Conservation (phyloP, 2,888 invertebrate species). For the Netelia virgata region DNA sequence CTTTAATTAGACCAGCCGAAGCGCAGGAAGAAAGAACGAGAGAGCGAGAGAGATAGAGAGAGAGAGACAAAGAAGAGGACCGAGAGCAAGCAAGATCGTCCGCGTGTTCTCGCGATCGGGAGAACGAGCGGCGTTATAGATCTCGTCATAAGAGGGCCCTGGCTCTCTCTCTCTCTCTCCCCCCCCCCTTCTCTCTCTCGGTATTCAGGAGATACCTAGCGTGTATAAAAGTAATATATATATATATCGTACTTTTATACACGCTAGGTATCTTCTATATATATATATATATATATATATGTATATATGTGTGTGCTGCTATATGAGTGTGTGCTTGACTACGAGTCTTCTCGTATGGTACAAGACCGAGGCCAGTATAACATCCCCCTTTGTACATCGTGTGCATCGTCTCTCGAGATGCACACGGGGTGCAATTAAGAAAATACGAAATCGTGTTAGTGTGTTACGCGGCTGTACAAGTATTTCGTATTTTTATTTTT, state of each 20-base stretch:
- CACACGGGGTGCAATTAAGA: slow-evolving; percentile 61
- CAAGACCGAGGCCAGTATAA: slow-evolving; percentile 52
- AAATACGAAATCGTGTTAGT: slow-evolving; percentile 75
- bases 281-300: slow-evolving; percentile 22
- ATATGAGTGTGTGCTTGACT: slow-evolving; percentile 16
- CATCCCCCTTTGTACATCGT: slow-evolving; percentile 47
- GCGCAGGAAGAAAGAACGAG: slow-evolving; percentile 42
- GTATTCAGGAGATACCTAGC: slow-evolving; percentile 13
- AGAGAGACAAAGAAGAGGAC: background rate
- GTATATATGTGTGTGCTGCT: slow-evolving; percentile 20
- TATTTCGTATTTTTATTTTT: background rate
- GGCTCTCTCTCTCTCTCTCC: background rate
- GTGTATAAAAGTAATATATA: no score
- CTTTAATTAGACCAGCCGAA: slow-evolving; percentile 77
- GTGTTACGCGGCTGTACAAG: slow-evolving; percentile 69
- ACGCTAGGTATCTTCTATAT: background rate
- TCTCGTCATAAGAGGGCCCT: slow-evolving; percentile 61
- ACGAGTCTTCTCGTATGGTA: slow-evolving; percentile 37
- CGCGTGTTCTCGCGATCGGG: slow-evolving; percentile 43
- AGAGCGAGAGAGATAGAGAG: slow-evolving; percentile 18
- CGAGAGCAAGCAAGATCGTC: slow-evolving; percentile 23
- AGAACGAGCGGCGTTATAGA: slow-evolving; percentile 57
- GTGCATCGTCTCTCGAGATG: slow-evolving; percentile 17
- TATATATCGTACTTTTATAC: no score
- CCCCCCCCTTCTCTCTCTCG: slow-evolving; percentile 31